A percentile compares a stretch with the other conserved stretches of the same genome.
Evolutionary conservation across 1,140 invertebrate genomes (phyloP).

Genomic region (Zelostemma sp.): DNA sequence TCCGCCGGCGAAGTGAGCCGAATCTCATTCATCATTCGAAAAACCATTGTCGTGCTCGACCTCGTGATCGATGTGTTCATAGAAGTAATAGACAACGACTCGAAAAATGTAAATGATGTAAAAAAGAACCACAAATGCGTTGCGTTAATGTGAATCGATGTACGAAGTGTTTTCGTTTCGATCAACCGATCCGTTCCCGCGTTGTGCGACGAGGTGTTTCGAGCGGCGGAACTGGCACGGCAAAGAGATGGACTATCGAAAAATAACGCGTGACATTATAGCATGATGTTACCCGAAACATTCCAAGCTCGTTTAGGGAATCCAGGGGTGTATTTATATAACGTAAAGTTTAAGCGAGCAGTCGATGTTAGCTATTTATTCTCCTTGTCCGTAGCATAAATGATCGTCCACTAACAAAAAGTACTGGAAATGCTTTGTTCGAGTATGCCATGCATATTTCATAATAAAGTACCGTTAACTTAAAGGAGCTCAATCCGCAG

Average conservation of each 20-base stretch:
- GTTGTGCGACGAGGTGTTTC: background rate
- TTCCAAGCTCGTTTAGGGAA: slow-evolving; percentile 50
- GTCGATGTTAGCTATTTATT: slow-evolving; percentile 67
- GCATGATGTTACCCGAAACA: slow-evolving; percentile 45
- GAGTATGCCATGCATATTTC: slow-evolving; percentile 56
- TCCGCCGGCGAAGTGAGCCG: background rate
- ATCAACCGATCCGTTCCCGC: too few species aligned
- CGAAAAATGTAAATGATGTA: slow-evolving; percentile 19
- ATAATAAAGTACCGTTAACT: slow-evolving; percentile 35
- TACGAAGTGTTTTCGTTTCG: too few species aligned
- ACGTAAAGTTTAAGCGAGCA: slow-evolving; percentile 57
- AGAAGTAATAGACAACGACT: slow-evolving; percentile 3
- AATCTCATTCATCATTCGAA: too few species aligned
- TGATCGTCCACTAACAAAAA: slow-evolving; percentile 62
- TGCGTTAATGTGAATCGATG: too few species aligned
- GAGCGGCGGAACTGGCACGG: slow-evolving; percentile 30
- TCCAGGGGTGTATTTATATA: slow-evolving; percentile 56
- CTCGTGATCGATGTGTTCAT: background rate
- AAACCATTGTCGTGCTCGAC: background rate
- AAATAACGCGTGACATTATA: slow-evolving; percentile 19
- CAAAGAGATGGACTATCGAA: slow-evolving; percentile 37
- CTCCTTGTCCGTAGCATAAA: slow-evolving; percentile 64
- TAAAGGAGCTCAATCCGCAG: slow-evolving; percentile 50
- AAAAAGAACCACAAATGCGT: slow-evolving; percentile 16
- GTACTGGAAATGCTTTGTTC: slow-evolving; percentile 62